Evolutionary conservation across 2,888 invertebrate species (phyloP).

Genomic region (Steinernema carpocapsae): DNA sequence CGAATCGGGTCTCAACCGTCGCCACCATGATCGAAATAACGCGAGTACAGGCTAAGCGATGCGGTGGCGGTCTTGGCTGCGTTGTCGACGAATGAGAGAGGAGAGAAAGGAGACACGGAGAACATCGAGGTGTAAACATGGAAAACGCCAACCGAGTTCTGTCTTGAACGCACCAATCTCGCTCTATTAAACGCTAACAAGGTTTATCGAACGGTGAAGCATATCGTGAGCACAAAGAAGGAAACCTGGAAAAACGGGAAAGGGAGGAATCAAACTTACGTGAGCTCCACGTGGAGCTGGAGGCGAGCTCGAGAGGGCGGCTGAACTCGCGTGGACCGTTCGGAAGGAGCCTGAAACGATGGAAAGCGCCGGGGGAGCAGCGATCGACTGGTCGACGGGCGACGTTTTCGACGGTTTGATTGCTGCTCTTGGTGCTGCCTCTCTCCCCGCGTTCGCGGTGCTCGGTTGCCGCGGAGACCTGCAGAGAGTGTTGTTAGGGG

Average conservation of each 20-base stretch:
- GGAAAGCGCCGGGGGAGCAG: background rate
- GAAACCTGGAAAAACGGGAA: constrained; percentile 21
- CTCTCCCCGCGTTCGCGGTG: background rate
- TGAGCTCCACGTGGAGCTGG: background rate
- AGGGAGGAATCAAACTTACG: constrained; percentile 9
- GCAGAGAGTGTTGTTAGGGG: background rate
- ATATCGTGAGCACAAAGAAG: constrained; percentile 11
- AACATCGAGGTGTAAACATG: too few species aligned
- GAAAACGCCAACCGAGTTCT: too few species aligned
- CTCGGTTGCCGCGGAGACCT: constrained; percentile 20
- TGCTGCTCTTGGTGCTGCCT: background rate
- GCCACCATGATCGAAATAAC: background rate
- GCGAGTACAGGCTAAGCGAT: constrained; percentile 7
- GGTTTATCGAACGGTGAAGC: constrained; percentile 25
- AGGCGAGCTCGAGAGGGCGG: background rate
- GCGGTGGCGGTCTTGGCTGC: background rate
- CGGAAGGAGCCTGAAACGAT: too few species aligned
- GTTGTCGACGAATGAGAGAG: too few species aligned
- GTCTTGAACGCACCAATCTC: background rate
- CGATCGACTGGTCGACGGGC: constrained; percentile 11
- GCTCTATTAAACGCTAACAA: background rate
- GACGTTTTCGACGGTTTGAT: constrained; percentile 21
- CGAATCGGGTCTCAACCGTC: background rate
- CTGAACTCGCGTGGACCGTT: too few species aligned
- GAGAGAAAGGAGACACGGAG: too few species aligned